Base-by-base conservation (phyloP, 1,140 invertebrate genomes). In the Andrena cerasifolii region DNA sequence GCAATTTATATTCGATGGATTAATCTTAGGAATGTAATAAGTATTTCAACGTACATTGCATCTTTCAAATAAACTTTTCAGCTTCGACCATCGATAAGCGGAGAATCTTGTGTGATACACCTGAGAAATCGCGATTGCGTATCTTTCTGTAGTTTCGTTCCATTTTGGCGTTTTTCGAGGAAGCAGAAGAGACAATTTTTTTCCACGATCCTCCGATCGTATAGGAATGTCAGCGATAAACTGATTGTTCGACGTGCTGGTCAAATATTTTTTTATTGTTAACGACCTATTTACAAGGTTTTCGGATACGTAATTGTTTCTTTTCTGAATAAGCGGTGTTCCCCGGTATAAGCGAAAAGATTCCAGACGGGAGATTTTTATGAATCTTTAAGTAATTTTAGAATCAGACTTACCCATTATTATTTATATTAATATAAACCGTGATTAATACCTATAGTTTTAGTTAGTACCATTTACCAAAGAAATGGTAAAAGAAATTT, bases 111-210 rank as follows among this genome's bases (percentile, higher is more conserved):
- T 62, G 24, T 86, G 76, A 40, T 77, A 68, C 7, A 86, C 10
- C n/a, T 73, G 45, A 3, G 47, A 40, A 33, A 86, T 61, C 5
- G 53, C 71, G 12, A 84, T 40, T 8, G 43, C 82, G 14, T 33
- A 82, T 61, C 84, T 73, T 51, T 77, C 63, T 1, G 40, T 65
- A 0, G 79, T 86, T 59, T 86, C 76, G 3, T 82, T 56, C 79
- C 79, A 75, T 5, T 75, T n/a, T 3, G 56, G 26, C 8, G 18
- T 10, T 1, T 10, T 24, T 0, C 53, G 10, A 3, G 7, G 21
- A 10, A 56, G 10, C 3, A 36, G 0, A 0, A 36, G 0, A 0
- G 28, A 45, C 3, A 58, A 72, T 16, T 33, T 53, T 14, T 3
- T 72, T 18, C 16, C 45, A 0, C 28, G 16, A 12, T 5, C 0